These are phyloP conservation scores for Furcifer pardalis DNA, from an alignment of 2,797 vertebrate genomes.

Conservation along the genomic window DNA sequence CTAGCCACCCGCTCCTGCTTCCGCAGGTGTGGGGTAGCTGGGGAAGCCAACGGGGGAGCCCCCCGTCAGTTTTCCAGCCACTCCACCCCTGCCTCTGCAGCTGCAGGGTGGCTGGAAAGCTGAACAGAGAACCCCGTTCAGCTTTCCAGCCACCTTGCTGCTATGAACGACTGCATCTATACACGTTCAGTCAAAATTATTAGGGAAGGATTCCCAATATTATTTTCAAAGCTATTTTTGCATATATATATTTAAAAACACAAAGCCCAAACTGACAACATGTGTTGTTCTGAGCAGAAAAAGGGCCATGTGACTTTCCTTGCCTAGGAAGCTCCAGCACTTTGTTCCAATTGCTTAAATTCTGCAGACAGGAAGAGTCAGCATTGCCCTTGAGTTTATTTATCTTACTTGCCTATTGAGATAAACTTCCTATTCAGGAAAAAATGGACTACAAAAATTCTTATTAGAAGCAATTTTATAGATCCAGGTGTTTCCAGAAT, in stretches of 20 bases:
- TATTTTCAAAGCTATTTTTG: constrained; percentile 33
- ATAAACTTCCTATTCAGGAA: background rate
- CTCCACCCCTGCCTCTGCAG: too few relatives aligned
- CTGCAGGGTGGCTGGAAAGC: too few relatives aligned
- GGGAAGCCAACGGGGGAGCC: too few relatives aligned
- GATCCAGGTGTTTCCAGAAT: background rate
- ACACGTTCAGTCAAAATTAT: background rate
- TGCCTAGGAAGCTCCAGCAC: background rate
- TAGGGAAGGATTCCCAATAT: constrained; percentile 16
- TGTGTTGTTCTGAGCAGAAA: background rate
- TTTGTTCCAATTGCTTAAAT: constrained; percentile 12
- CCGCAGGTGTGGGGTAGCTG: too few relatives aligned
- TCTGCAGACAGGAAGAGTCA: background rate
- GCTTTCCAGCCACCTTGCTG: too few relatives aligned
- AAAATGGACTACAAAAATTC: background rate
- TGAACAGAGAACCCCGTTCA: too few relatives aligned
- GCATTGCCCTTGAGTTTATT: background rate
- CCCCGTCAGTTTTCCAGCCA: too few relatives aligned
- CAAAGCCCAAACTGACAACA: constrained; percentile 20
- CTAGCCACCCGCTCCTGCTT: too few relatives aligned
- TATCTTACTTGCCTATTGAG: constrained; percentile 24
- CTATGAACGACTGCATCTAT: too few relatives aligned
- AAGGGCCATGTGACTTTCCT: background rate
- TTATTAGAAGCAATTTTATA: constrained; percentile 33
- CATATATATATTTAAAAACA: background rate